Evolutionary conservation across 2,113 vertebrate genomes (phyloP).

Genomic region (Heterochromis multidens): DNA sequence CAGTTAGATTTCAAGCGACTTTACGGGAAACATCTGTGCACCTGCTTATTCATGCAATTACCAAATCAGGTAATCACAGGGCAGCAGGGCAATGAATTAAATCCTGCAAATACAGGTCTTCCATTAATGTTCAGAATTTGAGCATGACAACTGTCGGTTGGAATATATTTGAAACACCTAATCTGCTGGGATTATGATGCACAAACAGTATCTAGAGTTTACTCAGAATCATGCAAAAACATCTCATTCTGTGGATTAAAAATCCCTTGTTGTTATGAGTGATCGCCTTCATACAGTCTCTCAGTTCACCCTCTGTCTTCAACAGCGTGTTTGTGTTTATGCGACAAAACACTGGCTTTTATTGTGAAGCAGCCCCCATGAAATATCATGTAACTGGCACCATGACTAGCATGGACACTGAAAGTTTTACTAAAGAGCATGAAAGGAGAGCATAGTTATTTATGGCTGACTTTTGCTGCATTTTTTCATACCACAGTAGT

Average conservation of each 20-base stretch:
- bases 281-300: rapidly evolving
- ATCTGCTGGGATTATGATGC: neutral
- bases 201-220: neutral
- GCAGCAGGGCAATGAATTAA: neutral
- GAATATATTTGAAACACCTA: neutral
- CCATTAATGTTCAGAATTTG: neutral
- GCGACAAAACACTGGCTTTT: no score
- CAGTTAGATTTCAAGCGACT: neutral
- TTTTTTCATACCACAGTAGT: no score
- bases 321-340: no score
- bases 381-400: no score
- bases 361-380: no score
- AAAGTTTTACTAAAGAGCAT: neutral
- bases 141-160: neutral
- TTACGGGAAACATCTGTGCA: neutral
- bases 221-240: no score
- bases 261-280: neutral
- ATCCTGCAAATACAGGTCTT: neutral
- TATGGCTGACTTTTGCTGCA: neutral
- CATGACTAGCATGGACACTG: no score
- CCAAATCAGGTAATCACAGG: neutral
- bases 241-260: neutral
- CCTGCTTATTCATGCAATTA: neutral
- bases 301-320: neutral
- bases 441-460: neutral